Percentiles rank a stretch among this genome's conserved stretches.
Conservation (phyloP, 2,888 invertebrate genomes). For the Ochlodes sylvanus region DNA sequence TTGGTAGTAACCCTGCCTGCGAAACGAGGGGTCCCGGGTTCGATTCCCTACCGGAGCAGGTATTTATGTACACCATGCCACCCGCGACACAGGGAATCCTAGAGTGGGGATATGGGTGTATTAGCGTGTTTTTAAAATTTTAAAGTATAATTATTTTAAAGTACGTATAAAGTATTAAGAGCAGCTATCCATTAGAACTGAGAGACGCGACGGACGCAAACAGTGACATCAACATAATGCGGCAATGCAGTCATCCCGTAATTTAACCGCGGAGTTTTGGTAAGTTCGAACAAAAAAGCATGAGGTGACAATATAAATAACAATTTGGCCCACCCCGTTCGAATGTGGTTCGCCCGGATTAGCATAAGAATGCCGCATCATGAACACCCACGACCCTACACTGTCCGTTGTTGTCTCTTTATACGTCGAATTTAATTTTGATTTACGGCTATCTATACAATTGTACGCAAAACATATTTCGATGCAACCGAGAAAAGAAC, state of each 20-base stretch:
- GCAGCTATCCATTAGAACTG: too few species aligned
- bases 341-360: slow-evolving; percentile 78
- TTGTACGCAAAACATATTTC: slow-evolving; percentile 75
- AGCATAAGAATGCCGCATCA: slow-evolving; percentile 84
- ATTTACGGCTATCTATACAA: slow-evolving; percentile 78
- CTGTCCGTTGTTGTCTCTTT: slow-evolving; percentile 80
- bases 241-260: slow-evolving; percentile 66
- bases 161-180: too few species aligned
- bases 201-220: too few species aligned
- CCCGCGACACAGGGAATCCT: too few species aligned
- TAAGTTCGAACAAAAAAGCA: slow-evolving; percentile 71
- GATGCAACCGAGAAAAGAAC: slow-evolving; percentile 42
- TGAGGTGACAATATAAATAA: slow-evolving; percentile 85
- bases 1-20: too few species aligned
- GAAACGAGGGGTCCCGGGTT: too few species aligned
- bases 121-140: too few species aligned
- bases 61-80: too few species aligned
- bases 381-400: slow-evolving; percentile 74
- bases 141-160: too few species aligned
- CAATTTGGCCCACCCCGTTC: slow-evolving; percentile 84
- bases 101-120: too few species aligned
- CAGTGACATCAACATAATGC: not conserved
- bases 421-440: slow-evolving; percentile 83
- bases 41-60: too few species aligned
- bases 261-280: slow-evolving; percentile 66